A percentile compares a stretch with the other conserved stretches of the same genome.
Evolutionary conservation across 2,888 invertebrate species (phyloP).

Genomic region (Lasius platythorax): DNA sequence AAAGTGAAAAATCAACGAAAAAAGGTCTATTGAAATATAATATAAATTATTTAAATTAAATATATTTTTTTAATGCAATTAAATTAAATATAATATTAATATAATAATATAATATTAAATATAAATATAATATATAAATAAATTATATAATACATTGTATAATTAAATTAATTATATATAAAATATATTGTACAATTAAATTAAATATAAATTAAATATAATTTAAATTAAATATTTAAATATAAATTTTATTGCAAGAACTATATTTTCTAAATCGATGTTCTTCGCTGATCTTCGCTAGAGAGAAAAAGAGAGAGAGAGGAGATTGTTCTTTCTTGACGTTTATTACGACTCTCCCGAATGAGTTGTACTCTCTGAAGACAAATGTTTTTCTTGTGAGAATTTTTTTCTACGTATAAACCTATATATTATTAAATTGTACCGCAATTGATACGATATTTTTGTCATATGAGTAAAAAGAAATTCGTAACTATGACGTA

Average conservation of each 20-base stretch:
- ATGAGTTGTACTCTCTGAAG: constrained; percentile 25
- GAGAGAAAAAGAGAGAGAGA: neutral
- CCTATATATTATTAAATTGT: neutral
- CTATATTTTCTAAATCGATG: neutral
- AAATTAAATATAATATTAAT: too few relatives aligned
- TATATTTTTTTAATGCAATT: too few relatives aligned
- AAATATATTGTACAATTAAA: too few relatives aligned
- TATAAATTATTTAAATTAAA: too few relatives aligned
- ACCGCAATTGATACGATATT: constrained; percentile 23
- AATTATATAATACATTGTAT: too few relatives aligned
- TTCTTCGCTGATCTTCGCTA: neutral
- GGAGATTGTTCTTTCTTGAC: constrained; percentile 5
- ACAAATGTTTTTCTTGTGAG: constrained; percentile 4
- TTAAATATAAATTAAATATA: too few relatives aligned
- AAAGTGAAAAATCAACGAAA: neutral
- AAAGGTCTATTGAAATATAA: neutral
- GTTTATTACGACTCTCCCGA: neutral
- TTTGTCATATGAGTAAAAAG: neutral
- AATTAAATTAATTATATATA: too few relatives aligned
- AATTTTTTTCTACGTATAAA: neutral
- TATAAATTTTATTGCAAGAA: too few relatives aligned
- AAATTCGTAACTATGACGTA: neutral
- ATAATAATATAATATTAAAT: too few relatives aligned
- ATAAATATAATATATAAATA: too few relatives aligned
- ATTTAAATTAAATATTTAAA: too few relatives aligned